Percentiles rank a stretch among this genome's conserved stretches.
Evolutionary conservation across 2,888 invertebrate species (phyloP).

Genomic region (Pristionchus entomophagus): DNA sequence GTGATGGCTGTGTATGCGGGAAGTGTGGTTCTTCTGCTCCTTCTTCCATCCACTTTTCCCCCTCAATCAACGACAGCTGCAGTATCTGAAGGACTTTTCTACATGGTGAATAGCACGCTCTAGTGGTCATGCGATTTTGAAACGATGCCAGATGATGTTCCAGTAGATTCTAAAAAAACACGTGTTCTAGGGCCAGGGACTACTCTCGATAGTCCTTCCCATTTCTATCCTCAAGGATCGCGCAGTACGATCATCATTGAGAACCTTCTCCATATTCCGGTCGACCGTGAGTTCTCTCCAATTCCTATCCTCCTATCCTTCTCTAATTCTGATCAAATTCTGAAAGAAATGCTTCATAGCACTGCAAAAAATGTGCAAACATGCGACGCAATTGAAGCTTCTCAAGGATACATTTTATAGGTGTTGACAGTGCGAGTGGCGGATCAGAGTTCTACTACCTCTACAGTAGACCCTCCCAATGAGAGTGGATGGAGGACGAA

Average conservation of each 20-base stretch:
- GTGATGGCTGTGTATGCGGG: background rate
- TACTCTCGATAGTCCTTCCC: constrained; percentile 15
- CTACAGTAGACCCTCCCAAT: background rate
- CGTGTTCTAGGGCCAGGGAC: background rate
- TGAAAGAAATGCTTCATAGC: no score
- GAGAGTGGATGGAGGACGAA: background rate
- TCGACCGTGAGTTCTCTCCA: constrained; percentile 16
- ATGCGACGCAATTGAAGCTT: no score
- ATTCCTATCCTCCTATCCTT: no score
- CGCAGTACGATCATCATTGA: background rate
- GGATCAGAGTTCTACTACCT: background rate
- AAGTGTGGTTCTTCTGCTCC: background rate
- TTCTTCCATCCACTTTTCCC: background rate
- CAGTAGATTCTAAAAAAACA: background rate
- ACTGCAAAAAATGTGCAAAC: no score
- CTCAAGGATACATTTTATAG: background rate
- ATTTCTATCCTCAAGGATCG: constrained; percentile 10
- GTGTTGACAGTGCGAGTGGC: background rate
- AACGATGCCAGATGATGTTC: no score
- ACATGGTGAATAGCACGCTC: background rate
- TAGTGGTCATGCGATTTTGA: no score
- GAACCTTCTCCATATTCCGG: constrained; percentile 28
- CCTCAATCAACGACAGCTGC: background rate
- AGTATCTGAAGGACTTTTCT: background rate
- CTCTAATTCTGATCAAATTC: no score